Evolutionary conservation across 2,797 vertebrate species (phyloP).

Genomic region (Sebastes taczanowskii): DNA sequence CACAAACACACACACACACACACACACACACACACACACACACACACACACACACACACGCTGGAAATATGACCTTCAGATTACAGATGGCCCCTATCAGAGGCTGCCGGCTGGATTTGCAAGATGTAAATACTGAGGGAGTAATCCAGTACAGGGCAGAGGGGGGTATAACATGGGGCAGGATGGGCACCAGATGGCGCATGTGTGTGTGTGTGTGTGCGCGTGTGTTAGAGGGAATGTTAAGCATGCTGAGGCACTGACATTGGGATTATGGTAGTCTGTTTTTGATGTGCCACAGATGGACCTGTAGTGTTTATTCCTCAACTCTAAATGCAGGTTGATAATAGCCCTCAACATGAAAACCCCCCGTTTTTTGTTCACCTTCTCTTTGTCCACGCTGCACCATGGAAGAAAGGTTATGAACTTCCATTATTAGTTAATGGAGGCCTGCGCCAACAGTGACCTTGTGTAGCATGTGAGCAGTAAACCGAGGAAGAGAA

Average conservation of each 20-base stretch:
- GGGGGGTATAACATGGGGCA: constrained; percentile 41
- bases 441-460: neutral
- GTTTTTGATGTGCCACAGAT: constrained; percentile 60
- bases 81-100: constrained; percentile 80
- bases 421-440: constrained; percentile 26
- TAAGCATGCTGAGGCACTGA: constrained; percentile 45
- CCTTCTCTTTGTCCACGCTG: neutral
- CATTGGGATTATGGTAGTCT: constrained; percentile 60
- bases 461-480: constrained; percentile 32
- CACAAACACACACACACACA: neutral
- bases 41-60: neutral
- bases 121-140: constrained; percentile 78
- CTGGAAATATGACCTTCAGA: constrained; percentile 77
- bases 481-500: constrained; percentile 4
- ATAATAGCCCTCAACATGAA: constrained; percentile 21
- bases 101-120: constrained; percentile 72
- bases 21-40: neutral
- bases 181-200: constrained; percentile 64
- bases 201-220: constrained; percentile 11
- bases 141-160: constrained; percentile 72
- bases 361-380: neutral
- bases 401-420: neutral
- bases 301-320: constrained; percentile 39
- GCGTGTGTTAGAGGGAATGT: constrained; percentile 30
- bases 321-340: constrained; percentile 36